Conservation (phyloP, 2,113 vertebrate species). For the Desmodus rotundus region DNA sequence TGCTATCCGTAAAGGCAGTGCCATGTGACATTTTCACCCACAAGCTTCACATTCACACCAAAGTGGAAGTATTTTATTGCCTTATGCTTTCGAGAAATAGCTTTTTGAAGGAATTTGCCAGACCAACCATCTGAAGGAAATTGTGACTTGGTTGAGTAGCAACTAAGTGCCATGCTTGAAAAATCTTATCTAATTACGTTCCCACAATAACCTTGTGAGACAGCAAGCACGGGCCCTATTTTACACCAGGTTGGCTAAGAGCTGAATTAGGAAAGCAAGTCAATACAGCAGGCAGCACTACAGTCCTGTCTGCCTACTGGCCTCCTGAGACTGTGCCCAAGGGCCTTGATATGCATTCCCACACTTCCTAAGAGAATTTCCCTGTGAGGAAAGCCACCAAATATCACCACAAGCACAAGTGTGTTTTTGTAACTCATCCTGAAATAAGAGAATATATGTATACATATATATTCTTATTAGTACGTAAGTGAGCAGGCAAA, state of each 20-base stretch:
- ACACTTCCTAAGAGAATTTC: not conserved
- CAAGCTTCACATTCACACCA: not conserved
- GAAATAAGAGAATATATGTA: not conserved
- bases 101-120: not conserved
- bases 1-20: not conserved
- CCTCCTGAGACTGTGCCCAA: not conserved
- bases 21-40: not conserved
- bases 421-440: not conserved
- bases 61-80: not conserved
- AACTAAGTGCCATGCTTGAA: not conserved
- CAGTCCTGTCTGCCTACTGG: not conserved
- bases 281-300: not conserved
- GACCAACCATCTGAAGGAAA: not conserved
- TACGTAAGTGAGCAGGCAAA: not conserved
- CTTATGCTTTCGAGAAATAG: not conserved
- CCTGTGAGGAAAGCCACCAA: not conserved
- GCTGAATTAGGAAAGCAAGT: not conserved
- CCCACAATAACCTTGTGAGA: not conserved
- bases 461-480: not conserved
- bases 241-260: not conserved
- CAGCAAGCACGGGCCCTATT: not conserved
- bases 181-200: not conserved
- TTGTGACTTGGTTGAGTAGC: not conserved
- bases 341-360: not conserved
- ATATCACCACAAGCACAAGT: not conserved